Base-by-base conservation (phyloP, 2,888 invertebrate species). In the Nephrocerus scutellatus region DNA sequence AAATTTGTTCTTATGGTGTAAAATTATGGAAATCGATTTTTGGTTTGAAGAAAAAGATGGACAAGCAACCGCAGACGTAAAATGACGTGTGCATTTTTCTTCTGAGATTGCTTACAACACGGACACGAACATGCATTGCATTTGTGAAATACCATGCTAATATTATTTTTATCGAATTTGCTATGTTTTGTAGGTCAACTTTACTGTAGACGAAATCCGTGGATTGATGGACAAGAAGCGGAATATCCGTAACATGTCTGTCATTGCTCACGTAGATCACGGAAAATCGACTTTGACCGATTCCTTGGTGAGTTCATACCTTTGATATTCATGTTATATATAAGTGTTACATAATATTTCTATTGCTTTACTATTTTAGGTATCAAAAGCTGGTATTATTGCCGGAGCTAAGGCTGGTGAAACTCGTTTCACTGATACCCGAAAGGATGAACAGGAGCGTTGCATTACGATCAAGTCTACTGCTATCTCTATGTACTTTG, bases 111-210 rank as follows among this genome's bases (percentile, higher is more conserved):
- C 22, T 5, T 26, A 22, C 25, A 30, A 34, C 30, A 30, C 26
- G 6, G 16, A n/a, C 25, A 15, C 8, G 12, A 26, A n/a, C 12
- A 26, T n/a, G n/a, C n/a, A n/a, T n/a, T n/a, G n/a, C n/a, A n/a
- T n/a, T n/a, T n/a, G n/a, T n/a, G n/a, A n/a, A n/a, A n/a, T n/a
- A n/a, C n/a, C n/a, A n/a, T n/a, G n/a, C n/a, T n/a, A n/a, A n/a
- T n/a, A n/a, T n/a, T n/a, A n/a, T n/a, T n/a, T n/a, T n/a, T n/a
- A n/a, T n/a, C n/a, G n/a, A n/a, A n/a, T n/a, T n/a, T n/a, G n/a
- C n/a, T n/a, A n/a, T n/a, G n/a, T n/a, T n/a, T n/a, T n/a, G n/a
- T 59, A 97, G 98, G 98, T 99, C 83, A 98, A 99, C 84, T 99
- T 99, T 74, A 98, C 97, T 55, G 91, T 99, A 75, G 97, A 97